Evolutionary conservation across 2,797 vertebrate genomes (phyloP).

Genomic region (Arrhamphus sclerolepis): DNA sequence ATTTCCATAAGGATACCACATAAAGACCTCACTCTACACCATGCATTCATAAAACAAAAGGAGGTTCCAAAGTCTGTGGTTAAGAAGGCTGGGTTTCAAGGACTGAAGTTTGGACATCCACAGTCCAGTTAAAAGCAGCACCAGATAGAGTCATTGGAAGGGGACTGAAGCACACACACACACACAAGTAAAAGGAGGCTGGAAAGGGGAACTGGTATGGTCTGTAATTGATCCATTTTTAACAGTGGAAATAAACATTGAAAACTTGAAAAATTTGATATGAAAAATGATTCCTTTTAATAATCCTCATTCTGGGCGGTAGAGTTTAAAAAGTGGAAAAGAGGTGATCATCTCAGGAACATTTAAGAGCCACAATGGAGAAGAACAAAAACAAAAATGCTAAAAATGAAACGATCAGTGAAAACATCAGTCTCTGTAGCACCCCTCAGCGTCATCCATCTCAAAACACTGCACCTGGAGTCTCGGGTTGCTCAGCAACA

Average conservation of each 20-base stretch:
- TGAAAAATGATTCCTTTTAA: conserved; percentile 36
- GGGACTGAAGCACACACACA: conserved; percentile 33
- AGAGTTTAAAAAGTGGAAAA: conserved; percentile 67
- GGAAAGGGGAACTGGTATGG: conserved; percentile 9
- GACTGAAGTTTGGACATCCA: conserved; percentile 67
- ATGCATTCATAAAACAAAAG: conserved; percentile 70
- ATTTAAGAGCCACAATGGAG: conserved; percentile 62
- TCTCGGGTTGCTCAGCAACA: conserved; percentile 33
- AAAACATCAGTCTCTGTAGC: conserved; percentile 70
- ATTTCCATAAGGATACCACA: conserved; percentile 59
- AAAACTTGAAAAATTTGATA: conserved; percentile 32
- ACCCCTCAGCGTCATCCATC: conserved; percentile 62
- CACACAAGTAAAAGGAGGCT: conserved; percentile 31
- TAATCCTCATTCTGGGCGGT: conserved; percentile 37
- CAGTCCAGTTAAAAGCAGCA: conserved; percentile 78
- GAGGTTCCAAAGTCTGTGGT: conserved; percentile 63
- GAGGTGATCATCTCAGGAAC: conserved; percentile 63
- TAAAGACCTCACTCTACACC: conserved; percentile 53
- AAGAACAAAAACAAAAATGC: conserved; percentile 11
- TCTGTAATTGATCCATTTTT: conserved; percentile 41
- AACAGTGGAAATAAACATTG: conserved; percentile 45
- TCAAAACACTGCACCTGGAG: conserved; percentile 50
- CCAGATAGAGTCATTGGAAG: conserved; percentile 67
- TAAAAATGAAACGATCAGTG: conserved; percentile 67
- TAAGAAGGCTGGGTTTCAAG: conserved; percentile 65